Percentiles rank a stretch among this genome's conserved stretches.
phyloP scores from a whole-genome alignment of 2,797 vertebrate species.

The Lepidocolaptes lacrymiger region DNA sequence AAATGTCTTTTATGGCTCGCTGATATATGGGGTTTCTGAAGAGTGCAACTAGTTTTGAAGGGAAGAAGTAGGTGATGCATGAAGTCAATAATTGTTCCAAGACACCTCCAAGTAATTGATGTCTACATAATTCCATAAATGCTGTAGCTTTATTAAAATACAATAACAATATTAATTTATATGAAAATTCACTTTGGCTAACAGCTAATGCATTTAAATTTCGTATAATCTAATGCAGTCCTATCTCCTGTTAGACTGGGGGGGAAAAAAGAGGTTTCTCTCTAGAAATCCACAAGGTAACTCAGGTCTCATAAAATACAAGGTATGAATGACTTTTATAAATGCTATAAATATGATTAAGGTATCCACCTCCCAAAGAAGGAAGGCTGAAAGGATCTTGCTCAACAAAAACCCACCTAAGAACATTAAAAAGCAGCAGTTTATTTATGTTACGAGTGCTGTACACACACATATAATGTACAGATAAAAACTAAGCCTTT shows the following conservation, averaged over 20 bases:
- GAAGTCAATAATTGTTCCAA: slow-evolving; percentile 68
- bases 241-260: not conserved
- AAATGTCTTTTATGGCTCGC: slow-evolving; percentile 22
- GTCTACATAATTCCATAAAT: slow-evolving; percentile 61
- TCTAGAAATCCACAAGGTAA: not conserved
- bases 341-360: not conserved
- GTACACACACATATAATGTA: not conserved
- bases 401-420: not conserved
- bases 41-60: slow-evolving; percentile 58
- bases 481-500: not conserved
- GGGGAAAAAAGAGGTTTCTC: not conserved
- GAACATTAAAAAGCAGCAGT: slow-evolving; percentile 6
- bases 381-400: not conserved
- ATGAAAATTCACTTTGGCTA: slow-evolving; percentile 63
- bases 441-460: not conserved
- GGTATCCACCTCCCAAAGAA: not conserved
- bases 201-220: slow-evolving; percentile 57
- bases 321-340: not conserved
- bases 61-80: slow-evolving; percentile 54
- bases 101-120: slow-evolving; percentile 57
- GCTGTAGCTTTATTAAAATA: slow-evolving; percentile 59
- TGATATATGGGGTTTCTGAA: slow-evolving; percentile 46
- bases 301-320: not conserved
- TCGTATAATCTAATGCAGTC: slow-evolving; percentile 19
- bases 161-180: slow-evolving; percentile 70